Evolutionary conservation across 37 sponge, comb jelly and placozoan species (phyloP).

Genomic region (Haliclona indistincta): DNA sequence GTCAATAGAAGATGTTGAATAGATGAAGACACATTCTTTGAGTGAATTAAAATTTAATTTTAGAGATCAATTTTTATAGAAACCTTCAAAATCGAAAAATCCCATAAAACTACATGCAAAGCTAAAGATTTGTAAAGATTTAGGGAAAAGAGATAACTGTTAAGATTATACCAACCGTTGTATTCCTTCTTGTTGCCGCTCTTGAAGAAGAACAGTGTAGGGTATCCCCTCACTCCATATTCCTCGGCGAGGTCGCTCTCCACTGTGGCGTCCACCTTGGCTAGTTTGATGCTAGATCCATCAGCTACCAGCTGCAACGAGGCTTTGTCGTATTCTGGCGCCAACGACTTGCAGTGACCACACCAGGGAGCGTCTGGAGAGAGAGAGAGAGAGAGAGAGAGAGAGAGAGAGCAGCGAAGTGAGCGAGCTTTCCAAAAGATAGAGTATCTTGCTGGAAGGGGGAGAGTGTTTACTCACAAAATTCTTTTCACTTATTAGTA

Average conservation of each 20-base stretch:
- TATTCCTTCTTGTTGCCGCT: slow-evolving; percentile 69
- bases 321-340: slow-evolving; percentile 95
- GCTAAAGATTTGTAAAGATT: too few species aligned
- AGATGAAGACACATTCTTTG: too few species aligned
- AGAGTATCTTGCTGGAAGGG: too few species aligned
- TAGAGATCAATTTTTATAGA: background rate
- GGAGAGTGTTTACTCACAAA: too few species aligned
- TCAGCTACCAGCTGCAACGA: slow-evolving; percentile 76
- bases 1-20: too few species aligned
- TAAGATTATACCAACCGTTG: too few species aligned
- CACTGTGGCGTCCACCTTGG: slow-evolving; percentile 91
- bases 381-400: too few species aligned
- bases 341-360: slow-evolving; percentile 98
- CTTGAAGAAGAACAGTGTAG: slow-evolving; percentile 93
- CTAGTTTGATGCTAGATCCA: slow-evolving; percentile 83
- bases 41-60: background rate
- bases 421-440: too few species aligned
- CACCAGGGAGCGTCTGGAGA: slow-evolving; percentile 99
- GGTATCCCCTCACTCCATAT: slow-evolving; percentile 87
- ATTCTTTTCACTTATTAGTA: too few species aligned
- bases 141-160: background rate
- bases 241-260: slow-evolving; percentile 74
- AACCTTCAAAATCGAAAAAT: background rate
- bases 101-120: background rate
- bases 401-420: too few species aligned